Percentiles rank a stretch among this genome's conserved stretches.
Conservation (phyloP, 2,113 vertebrate species). For the Indicator maculatus region DNA sequence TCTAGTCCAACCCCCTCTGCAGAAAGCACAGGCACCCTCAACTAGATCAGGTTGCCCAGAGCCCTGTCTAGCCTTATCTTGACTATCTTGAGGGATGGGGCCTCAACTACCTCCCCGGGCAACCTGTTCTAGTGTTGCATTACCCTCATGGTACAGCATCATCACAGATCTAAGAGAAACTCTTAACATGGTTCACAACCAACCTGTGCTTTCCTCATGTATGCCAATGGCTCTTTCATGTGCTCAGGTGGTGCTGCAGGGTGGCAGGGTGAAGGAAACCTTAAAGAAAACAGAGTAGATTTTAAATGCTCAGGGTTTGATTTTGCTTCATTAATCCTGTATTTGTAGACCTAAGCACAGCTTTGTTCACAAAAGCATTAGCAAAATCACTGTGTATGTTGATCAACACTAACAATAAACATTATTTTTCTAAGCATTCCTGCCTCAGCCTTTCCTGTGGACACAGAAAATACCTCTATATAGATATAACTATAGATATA, state of each 20-base stretch:
- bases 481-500: no score
- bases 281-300: constrained; percentile 52
- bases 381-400: background rate
- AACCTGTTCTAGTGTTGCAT: no score
- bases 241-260: constrained; percentile 87
- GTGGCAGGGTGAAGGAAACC: constrained; percentile 84
- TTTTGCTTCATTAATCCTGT: background rate
- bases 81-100: no score
- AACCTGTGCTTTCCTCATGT: constrained; percentile 97
- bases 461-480: background rate
- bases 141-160: background rate
- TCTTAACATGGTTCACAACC: constrained; percentile 36
- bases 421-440: background rate
- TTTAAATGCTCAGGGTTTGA: background rate
- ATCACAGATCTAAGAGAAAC: background rate
- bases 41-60: no score
- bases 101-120: no score
- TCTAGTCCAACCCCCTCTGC: no score
- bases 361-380: background rate
- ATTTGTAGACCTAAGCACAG: background rate
- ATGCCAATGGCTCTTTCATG: constrained; percentile 92
- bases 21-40: no score
- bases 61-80: no score
- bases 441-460: background rate
- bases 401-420: background rate